Conservation (phyloP, 2,888 invertebrate species). For the Sympetrum striolatum region DNA sequence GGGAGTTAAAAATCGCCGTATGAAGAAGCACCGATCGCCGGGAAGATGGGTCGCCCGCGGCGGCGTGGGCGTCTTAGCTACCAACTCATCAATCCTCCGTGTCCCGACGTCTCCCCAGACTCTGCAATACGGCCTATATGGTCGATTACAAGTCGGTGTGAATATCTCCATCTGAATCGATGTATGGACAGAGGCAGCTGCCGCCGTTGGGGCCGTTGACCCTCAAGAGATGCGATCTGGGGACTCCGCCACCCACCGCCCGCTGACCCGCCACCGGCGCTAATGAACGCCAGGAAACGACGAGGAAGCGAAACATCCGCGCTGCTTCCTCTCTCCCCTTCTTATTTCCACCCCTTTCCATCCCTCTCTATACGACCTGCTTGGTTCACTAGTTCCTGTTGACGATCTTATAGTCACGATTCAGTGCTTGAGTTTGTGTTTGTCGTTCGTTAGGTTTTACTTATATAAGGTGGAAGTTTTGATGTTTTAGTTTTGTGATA, state of each 20-base stretch:
- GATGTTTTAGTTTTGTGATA: no score
- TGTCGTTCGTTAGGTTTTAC: no score
- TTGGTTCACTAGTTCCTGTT: neutral
- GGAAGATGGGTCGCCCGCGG: neutral
- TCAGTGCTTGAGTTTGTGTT: no score
- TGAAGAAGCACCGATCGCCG: neutral
- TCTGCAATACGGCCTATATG: neutral
- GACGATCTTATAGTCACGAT: no score
- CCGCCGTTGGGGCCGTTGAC: neutral
- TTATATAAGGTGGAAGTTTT: no score
- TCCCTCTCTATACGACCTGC: neutral
- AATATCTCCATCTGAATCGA: neutral
- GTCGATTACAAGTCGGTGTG: neutral
- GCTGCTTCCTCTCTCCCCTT: neutral
- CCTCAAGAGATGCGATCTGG: slow-evolving; percentile 1
- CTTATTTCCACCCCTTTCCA: neutral
- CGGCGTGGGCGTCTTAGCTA: no score
- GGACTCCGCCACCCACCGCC: slow-evolving; percentile 1
- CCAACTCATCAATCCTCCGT: no score
- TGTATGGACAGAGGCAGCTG: slow-evolving; percentile 1
- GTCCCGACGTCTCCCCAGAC: no score
- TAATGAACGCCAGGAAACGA: slow-evolving; percentile 24
- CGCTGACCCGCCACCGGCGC: neutral
- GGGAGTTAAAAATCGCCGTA: no score
- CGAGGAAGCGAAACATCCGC: neutral